Percentiles rank a stretch among this genome's conserved stretches.
Evolutionary conservation across 2,888 invertebrate species (phyloP).

Genomic region (Ommatoiulus sabulosus): DNA sequence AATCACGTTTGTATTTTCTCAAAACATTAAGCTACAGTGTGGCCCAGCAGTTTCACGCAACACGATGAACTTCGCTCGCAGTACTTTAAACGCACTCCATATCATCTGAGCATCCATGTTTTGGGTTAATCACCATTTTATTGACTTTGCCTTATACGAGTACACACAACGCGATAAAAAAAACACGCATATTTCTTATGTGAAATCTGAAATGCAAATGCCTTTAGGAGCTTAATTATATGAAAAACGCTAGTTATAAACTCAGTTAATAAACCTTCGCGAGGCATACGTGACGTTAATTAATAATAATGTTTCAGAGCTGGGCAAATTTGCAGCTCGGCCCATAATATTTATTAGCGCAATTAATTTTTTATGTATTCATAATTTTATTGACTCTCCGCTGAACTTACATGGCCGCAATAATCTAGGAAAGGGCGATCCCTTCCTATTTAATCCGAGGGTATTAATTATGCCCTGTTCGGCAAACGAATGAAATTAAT

Average conservation of each 20-base stretch:
- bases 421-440: not conserved
- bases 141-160: not conserved
- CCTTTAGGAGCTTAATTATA: not conserved
- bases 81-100: too few relatives aligned
- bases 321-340: conserved; percentile 5
- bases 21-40: too few relatives aligned
- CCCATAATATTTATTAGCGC: conserved; percentile 8
- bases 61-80: too few relatives aligned
- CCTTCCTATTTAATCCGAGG: not conserved
- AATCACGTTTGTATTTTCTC: too few relatives aligned
- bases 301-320: not conserved
- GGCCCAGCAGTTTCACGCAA: too few relatives aligned
- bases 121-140: not conserved
- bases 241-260: not conserved
- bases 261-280: not conserved
- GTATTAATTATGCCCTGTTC: conserved; percentile 11
- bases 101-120: not conserved
- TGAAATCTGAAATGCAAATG: not conserved
- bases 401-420: not conserved
- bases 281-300: conserved; percentile 3
- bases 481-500: conserved; percentile 6
- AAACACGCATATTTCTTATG: not conserved
- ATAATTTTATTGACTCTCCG: not conserved
- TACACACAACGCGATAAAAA: not conserved
- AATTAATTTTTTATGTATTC: conserved; percentile 29